Evolutionary conservation across 2,113 vertebrate species (phyloP).

Genomic region (Lamprologus speciosus): DNA sequence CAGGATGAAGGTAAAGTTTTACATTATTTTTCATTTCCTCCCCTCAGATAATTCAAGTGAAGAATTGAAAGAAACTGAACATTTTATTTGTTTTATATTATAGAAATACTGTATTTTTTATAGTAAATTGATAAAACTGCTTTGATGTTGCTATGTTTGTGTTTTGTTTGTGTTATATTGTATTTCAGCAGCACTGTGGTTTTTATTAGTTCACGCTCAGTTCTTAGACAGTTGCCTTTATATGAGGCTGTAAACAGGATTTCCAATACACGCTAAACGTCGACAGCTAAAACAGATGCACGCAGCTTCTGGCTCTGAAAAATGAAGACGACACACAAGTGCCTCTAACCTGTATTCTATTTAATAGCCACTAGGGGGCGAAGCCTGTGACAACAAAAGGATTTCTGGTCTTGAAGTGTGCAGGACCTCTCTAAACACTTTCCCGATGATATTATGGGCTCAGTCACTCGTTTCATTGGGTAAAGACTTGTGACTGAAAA

Average conservation of each 20-base stretch:
- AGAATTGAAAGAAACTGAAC: neutral
- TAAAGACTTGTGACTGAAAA: neutral
- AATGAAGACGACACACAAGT: fast-evolving
- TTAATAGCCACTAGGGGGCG: neutral
- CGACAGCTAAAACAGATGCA: neutral
- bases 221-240: neutral
- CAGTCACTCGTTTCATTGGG: neutral
- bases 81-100: neutral
- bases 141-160: neutral
- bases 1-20: neutral
- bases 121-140: neutral
- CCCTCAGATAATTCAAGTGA: fast-evolving
- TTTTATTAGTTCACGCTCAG: neutral
- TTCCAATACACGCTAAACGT: neutral
- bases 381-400: fast-evolving
- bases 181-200: neutral
- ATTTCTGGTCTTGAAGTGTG: neutral
- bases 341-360: neutral
- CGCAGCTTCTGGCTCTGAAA: neutral
- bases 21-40: neutral
- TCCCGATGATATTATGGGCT: neutral
- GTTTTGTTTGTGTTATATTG: fast-evolving
- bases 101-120: neutral
- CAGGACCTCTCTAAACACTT: neutral
- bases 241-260: neutral